Evolutionary conservation across 2,888 invertebrate genomes (phyloP), one percentile per base, ranked within the genome.

Genomic region (Mythimna loreyi): DNA sequence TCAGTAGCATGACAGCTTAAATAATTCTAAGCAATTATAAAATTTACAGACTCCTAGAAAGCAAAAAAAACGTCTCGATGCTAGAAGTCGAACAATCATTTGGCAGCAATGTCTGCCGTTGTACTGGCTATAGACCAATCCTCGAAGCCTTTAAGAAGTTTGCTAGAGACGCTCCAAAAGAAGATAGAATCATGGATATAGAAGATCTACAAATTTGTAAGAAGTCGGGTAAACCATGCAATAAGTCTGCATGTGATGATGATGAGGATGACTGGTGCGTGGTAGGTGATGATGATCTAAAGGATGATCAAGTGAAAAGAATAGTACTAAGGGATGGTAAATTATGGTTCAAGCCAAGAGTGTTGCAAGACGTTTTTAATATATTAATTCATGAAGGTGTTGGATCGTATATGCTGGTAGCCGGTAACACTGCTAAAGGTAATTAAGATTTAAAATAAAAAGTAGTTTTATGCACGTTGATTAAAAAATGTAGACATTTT

Each of bases 41-140:
- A 7, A 11, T 63, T 68, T 57, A 19, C 79, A 97, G 96, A 40
- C 82, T 94, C 1, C 82, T 96, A 3, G 89, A 94, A 80, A 82
- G 88, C 21, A 90, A 94, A 11, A 92, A 93, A 16, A 82, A 90
- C 23, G 82, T 96, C 30, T 96, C 96, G 0, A 96, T 96, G 96
- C 90, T 96, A 71, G 96, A 97, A 80, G 96, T 97, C 8, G 98
- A 98, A 89, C 96, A 97, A 75, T 96, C 97, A 0, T 97, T 98
- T 81, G 97, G 97, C n/a, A 97, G 97, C 47, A 97, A 97, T 80
- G 96, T 97, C 52, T 98, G 98, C 80, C 95, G 98, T 47, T 98
- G 98, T 83, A 98, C 98, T 1, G 97, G 97, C 1, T 97, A 97
- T 82, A 91, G 97, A 57, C 96, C 97, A 0, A 97, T 97, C 52